Conservation (phyloP, 92 coral and sea anemone genomes). For the Epizoanthus rinbou region DNA sequence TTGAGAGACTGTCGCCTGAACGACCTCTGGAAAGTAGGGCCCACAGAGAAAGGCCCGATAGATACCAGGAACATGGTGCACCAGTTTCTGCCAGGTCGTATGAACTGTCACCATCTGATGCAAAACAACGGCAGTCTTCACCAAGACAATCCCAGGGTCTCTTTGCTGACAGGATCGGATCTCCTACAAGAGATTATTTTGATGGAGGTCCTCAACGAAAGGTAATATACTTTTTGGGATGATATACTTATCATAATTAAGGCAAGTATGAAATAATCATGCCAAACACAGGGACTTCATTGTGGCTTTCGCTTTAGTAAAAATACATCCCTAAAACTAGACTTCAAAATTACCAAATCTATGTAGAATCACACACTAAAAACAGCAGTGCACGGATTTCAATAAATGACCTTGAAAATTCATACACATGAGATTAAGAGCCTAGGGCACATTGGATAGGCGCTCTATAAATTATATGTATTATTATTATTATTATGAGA, state of each 20-base stretch:
- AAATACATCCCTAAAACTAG: no score
- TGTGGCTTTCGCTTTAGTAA: no score
- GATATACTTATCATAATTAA: not conserved
- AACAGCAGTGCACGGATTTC: no score
- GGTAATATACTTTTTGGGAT: not conserved
- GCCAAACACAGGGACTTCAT: no score
- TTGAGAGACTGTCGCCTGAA: constrained; percentile 58
- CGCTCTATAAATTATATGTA: no score
- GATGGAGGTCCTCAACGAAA: constrained; percentile 15
- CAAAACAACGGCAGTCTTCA: constrained; percentile 49
- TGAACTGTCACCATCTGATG: constrained; percentile 61
- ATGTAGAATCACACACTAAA: no score
- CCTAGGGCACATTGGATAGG: no score
- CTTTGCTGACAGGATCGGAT: constrained; percentile 62
- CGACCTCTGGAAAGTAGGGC: constrained; percentile 30
- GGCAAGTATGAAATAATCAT: not conserved
- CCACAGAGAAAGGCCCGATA: constrained; percentile 27
- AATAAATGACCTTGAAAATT: no score
- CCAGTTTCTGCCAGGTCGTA: constrained; percentile 56
- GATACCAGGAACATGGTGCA: constrained; percentile 19
- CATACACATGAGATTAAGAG: no score
- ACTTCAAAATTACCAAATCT: no score
- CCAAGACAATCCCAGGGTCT: constrained; percentile 77
- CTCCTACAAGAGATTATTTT: not conserved
- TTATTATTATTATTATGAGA: no score